These are phyloP conservation scores for Dicrurus megarhynchus DNA, from an alignment of 2,113 vertebrate species.

Conservation along the genomic window DNA sequence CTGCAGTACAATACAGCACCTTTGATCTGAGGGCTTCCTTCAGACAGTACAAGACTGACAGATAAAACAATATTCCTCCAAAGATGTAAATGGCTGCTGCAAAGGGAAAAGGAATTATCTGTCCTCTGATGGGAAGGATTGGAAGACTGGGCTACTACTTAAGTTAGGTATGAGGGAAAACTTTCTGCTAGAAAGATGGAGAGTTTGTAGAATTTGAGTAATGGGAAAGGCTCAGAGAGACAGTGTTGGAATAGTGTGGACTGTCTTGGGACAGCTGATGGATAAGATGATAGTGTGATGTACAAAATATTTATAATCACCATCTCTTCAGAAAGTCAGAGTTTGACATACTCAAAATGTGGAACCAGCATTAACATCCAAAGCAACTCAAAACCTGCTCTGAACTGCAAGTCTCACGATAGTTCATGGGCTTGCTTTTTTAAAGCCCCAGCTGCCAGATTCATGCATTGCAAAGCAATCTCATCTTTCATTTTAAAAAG, in stretches of 20 bases:
- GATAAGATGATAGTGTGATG: background rate
- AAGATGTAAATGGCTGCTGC: background rate
- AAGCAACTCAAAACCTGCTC: background rate
- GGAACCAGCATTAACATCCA: background rate
- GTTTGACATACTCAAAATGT: background rate
- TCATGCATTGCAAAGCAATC: background rate
- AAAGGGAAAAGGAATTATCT: background rate
- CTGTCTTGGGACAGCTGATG: background rate
- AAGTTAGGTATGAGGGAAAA: background rate
- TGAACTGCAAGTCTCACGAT: background rate
- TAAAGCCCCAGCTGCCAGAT: background rate
- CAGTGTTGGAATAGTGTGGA: background rate
- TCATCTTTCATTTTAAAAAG: slow-evolving; percentile 14
- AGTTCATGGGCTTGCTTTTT: background rate
- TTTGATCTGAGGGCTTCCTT: background rate
- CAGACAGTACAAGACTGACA: background rate
- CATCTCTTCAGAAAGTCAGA: background rate
- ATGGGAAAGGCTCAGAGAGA: background rate
- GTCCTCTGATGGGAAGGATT: background rate
- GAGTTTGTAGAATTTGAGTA: background rate
- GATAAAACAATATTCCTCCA: background rate
- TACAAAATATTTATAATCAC: background rate
- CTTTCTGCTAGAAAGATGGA: background rate
- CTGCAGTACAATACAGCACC: background rate
- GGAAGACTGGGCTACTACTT: background rate